phyloP scores from a whole-genome alignment of 1,140 invertebrate genomes.

The Octopus bimaculoides region DNA sequence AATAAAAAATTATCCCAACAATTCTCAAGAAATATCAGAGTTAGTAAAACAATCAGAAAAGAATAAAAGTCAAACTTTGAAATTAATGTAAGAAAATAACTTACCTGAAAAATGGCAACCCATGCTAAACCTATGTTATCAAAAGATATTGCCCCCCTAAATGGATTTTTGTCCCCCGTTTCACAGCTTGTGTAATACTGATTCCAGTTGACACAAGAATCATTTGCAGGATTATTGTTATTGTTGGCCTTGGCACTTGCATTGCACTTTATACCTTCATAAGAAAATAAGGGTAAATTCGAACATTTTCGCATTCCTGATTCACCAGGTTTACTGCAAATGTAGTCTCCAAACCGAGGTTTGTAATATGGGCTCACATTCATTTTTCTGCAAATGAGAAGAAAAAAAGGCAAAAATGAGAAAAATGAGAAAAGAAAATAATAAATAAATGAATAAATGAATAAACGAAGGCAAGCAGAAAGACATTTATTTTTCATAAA shows the following conservation, averaged over 20 bases:
- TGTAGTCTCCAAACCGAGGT: constrained; percentile 83
- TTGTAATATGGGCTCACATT: constrained; percentile 35
- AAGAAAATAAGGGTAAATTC: constrained; percentile 78
- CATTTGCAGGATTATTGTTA: constrained; percentile 52
- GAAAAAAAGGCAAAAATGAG: background rate
- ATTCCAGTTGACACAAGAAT: constrained; percentile 94
- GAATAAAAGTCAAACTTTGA: background rate
- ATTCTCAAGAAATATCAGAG: background rate
- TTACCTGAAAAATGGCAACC: constrained; percentile 99
- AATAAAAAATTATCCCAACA: no score
- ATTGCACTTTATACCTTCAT: constrained; percentile 69
- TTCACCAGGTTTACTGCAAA: constrained; percentile 90
- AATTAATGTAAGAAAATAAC: constrained; percentile 41
- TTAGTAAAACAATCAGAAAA: background rate
- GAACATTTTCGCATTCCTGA: constrained; percentile 92
- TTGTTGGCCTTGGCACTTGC: constrained; percentile 37
- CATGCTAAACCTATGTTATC: constrained; percentile 99
- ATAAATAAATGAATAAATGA: no score
- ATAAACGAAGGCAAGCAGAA: no score
- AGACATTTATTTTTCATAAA: no score
- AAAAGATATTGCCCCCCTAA: constrained; percentile 98
- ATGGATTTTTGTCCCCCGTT: constrained; percentile 91
- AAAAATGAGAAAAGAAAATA: no score
- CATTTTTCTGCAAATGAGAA: constrained; percentile 33
- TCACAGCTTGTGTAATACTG: constrained; percentile 96